These are phyloP conservation scores for Nymphalis io DNA, from an alignment of 1,140 invertebrate species.

Conservation along the genomic window DNA sequence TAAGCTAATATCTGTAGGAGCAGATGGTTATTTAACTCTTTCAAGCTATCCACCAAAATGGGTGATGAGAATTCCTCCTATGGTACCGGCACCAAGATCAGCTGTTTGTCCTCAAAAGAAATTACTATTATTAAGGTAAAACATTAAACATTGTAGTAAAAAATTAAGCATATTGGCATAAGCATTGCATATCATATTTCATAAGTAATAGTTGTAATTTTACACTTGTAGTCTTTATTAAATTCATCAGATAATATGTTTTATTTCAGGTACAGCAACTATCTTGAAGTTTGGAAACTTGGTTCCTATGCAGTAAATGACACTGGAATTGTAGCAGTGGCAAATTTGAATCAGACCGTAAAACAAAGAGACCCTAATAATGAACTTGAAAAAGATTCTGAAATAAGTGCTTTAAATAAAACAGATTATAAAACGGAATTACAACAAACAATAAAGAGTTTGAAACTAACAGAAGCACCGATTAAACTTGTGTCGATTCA, in stretches of 20 bases:
- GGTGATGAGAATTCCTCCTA: conserved; percentile 86
- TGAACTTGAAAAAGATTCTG: conserved; percentile 55
- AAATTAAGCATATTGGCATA: not conserved
- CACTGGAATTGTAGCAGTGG: conserved; percentile 52
- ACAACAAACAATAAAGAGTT: conserved; percentile 44
- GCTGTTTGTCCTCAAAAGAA: conserved; percentile 81
- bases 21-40: conserved; percentile 88
- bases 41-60: conserved; percentile 84
- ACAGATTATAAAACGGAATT: conserved; percentile 14
- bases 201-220: no score
- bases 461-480: conserved; percentile 81
- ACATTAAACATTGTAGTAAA: not conserved
- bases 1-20: conserved; percentile 89
- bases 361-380: conserved; percentile 45
- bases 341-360: conserved; percentile 37
- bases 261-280: conserved; percentile 83
- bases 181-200: no score
- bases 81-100: conserved; percentile 84
- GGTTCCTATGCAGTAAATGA: conserved; percentile 72
- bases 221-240: no score
- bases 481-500: conserved; percentile 84
- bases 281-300: conserved; percentile 85
- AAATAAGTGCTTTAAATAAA: conserved; percentile 23
- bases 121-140: conserved; percentile 85
- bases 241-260: conserved; percentile 56